Evolutionary conservation across 2,113 vertebrate species (phyloP).

Genomic region (Amphiprion percula): DNA sequence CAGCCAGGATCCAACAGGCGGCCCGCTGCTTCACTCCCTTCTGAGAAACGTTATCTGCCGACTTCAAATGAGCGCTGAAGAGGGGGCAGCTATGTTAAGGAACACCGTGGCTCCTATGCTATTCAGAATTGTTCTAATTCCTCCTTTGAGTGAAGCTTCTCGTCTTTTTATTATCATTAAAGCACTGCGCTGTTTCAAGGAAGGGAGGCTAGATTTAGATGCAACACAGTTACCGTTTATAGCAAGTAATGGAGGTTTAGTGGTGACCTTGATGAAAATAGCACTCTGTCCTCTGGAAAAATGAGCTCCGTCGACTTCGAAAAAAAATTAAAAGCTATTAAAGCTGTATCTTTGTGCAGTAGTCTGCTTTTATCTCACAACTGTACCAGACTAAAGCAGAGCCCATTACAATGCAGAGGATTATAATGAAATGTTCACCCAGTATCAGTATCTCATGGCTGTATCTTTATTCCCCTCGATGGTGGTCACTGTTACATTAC

Average conservation of each 20-base stretch:
- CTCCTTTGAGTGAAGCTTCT: conserved; percentile 54
- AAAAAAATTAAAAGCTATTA: conserved; percentile 64
- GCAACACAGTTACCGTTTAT: conserved; percentile 53
- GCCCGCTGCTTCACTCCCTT: conserved; percentile 42
- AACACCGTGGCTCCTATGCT: conserved; percentile 35
- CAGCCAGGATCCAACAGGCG: conserved; percentile 63
- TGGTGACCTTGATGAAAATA: conserved; percentile 70
- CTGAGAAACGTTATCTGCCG: conserved; percentile 59
- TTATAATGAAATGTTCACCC: conserved; percentile 46
- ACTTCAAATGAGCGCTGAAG: conserved; percentile 70
- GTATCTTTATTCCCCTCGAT: neutral
- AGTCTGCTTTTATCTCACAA: conserved; percentile 44
- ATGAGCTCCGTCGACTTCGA: conserved; percentile 29
- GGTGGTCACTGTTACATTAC: conserved; percentile 10
- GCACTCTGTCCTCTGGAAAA: conserved; percentile 36
- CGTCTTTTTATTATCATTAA: conserved; percentile 51
- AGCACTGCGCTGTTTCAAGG: conserved; percentile 36
- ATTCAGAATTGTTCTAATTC: conserved; percentile 68
- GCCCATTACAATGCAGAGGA: conserved; percentile 24
- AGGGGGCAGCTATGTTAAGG: conserved; percentile 58
- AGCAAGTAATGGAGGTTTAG: conserved; percentile 64
- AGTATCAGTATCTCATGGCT: conserved; percentile 17
- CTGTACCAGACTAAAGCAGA: conserved; percentile 12
- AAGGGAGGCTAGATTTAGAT: conserved; percentile 56
- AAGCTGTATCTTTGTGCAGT: conserved; percentile 51